Conservation (phyloP, 2,888 invertebrate species). For the Tenthredo notha region DNA sequence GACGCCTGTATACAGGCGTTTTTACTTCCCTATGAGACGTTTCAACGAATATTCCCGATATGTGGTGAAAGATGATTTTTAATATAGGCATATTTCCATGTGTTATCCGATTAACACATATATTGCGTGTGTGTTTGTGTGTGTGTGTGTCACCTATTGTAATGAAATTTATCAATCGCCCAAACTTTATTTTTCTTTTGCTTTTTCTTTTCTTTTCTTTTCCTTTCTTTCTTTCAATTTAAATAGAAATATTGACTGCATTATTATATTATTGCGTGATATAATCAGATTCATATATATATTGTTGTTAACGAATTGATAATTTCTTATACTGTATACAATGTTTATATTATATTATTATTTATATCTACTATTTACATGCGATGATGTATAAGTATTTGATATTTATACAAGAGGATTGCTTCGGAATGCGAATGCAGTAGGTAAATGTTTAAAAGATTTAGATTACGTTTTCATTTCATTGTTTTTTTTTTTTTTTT, state of each 20-base stretch:
- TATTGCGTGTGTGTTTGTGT: too few relatives aligned
- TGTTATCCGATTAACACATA: neutral
- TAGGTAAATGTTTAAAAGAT: neutral
- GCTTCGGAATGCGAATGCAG: neutral
- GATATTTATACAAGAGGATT: neutral
- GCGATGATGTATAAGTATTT: constrained; percentile 21
- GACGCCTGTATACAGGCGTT: too few relatives aligned
- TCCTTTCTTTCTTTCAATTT: neutral
- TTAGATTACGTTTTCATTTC: neutral
- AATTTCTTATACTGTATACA: neutral
- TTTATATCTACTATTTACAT: constrained; percentile 6
- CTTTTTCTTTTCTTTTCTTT: too few relatives aligned
- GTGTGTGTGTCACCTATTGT: neutral
- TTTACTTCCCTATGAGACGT: too few relatives aligned
- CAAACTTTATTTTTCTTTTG: neutral
- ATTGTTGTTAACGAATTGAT: neutral
- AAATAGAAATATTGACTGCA: constrained; percentile 1
- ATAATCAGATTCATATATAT: neutral
- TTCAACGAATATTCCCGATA: too few relatives aligned
- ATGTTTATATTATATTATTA: constrained; percentile 9
- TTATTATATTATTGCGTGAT: neutral
- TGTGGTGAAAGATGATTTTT: neutral
- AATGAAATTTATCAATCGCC: neutral
- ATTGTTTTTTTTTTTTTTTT: neutral
- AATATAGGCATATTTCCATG: neutral